phyloP scores from a whole-genome alignment of 2,888 invertebrate genomes.

The Campopleginae sp. region DNA sequence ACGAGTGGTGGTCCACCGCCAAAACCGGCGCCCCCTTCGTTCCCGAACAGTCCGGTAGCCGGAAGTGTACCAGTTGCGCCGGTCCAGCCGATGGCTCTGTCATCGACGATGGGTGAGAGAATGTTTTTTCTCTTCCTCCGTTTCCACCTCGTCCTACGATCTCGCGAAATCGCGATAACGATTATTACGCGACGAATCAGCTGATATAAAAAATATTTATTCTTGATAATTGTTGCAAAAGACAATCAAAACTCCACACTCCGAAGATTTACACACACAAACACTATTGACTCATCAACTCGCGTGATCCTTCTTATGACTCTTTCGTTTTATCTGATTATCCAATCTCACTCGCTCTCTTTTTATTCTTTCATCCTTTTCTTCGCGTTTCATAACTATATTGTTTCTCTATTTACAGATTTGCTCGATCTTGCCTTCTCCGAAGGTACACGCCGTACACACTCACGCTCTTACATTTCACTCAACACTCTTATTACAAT shows the following conservation, averaged over 20 bases:
- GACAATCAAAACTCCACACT: background rate
- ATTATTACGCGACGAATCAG: background rate
- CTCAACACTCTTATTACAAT: background rate
- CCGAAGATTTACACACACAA: background rate
- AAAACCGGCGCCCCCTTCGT: slow-evolving; percentile 84
- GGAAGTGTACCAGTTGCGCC: slow-evolving; percentile 73
- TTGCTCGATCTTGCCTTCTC: slow-evolving; percentile 80
- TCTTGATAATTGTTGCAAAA: background rate
- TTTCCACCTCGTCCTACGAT: background rate
- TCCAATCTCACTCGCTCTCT: background rate
- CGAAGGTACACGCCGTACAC: slow-evolving; percentile 75
- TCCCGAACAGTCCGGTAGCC: slow-evolving; percentile 83
- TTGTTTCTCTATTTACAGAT: slow-evolving; percentile 79
- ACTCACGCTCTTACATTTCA: background rate
- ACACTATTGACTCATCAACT: slow-evolving; percentile 7
- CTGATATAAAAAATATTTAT: background rate
- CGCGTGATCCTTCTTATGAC: background rate
- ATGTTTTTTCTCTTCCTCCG: background rate
- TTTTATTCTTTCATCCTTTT: slow-evolving; percentile 20
- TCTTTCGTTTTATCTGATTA: background rate
- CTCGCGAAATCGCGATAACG: background rate
- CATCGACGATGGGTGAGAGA: slow-evolving; percentile 77
- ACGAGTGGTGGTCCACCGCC: slow-evolving; percentile 81
- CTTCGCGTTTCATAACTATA: slow-evolving; percentile 42
- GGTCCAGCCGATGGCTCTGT: slow-evolving; percentile 70